Evolutionary conservation across 2,113 vertebrate genomes (phyloP), one percentile per base, ranked within the genome.

Genomic region (Halcyon malimbica): DNA sequence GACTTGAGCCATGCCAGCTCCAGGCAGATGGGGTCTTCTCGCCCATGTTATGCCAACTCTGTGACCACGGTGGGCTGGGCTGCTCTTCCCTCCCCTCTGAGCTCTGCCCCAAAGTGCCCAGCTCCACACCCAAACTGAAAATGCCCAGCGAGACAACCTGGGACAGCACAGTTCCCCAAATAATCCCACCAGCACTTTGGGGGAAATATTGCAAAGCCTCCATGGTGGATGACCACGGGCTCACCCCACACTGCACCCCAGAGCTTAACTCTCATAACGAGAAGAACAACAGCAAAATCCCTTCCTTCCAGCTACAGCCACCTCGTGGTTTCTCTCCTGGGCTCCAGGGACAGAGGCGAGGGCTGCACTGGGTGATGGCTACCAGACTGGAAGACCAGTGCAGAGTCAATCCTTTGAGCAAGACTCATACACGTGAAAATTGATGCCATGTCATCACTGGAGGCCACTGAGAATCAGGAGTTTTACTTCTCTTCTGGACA

Each of bases 371-470:
- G 60, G 31, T 75, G 73, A 84, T 9, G 28, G 50, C 28, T 91
- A 54, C 42, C 10, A 35, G 81, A 73, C 87, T 94, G 26, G 60
- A 94, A 88, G 23, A 13, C n/a, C 21, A 17, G 59, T 87, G 42
- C 8, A 18, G 65, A 97, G 60, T 90, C 63, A 84, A 83, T 75
- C 63, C 53, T 65, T 92, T 90, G 44, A 44, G 81, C 80, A 92
- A 83, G 64, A 91, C 87, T 65, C 35, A 16, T 7, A 54, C 8
- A n/a, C 44, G 44, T 2, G 3, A 73, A 73, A 93, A 77, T 6
- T 0, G 1, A 90, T 48, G 54, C 6, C 42, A 35, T 0, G 0
- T 21, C 75, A 63, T n/a, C 0, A 0, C 41, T 60, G 68, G 46
- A 80, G 35, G 54, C 19, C 67, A 93, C 25, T 1, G 2, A 77